These are phyloP conservation scores for Caenorhabditis sinica DNA, from an alignment of 2,888 invertebrate genomes.

Conservation along the genomic window DNA sequence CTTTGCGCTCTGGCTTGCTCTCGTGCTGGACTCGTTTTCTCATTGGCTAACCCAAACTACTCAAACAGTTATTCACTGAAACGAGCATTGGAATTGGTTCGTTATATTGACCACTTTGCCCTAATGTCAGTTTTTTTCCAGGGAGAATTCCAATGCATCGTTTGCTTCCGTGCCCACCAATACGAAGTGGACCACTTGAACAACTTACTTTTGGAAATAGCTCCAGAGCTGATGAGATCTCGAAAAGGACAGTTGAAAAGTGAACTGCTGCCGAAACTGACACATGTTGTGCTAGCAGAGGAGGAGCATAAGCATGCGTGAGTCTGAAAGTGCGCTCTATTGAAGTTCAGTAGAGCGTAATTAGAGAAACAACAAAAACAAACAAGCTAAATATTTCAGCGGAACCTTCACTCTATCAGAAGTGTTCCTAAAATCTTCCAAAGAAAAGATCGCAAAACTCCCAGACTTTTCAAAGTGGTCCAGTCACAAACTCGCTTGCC, in stretches of 20 bases:
- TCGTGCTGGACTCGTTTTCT: conserved; percentile 84
- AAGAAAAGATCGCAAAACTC: conserved; percentile 76
- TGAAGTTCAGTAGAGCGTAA: background rate
- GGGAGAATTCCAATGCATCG: conserved; percentile 84
- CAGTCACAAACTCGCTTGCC: conserved; percentile 78
- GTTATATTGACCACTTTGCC: background rate
- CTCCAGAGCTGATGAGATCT: conserved; percentile 77
- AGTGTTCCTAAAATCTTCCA: conserved; percentile 76
- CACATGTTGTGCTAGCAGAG: conserved; percentile 84
- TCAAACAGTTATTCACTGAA: conserved; percentile 69
- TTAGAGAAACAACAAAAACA: too few relatives aligned
- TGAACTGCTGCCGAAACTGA: conserved; percentile 84
- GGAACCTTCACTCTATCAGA: conserved; percentile 81
- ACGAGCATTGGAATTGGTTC: conserved; percentile 70
- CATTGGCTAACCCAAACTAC: conserved; percentile 80
- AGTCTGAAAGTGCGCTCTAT: conserved; percentile 23
- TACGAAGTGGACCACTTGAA: conserved; percentile 72
- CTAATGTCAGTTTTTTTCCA: conserved; percentile 67
- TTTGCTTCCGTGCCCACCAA: conserved; percentile 82
- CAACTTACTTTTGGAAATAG: conserved; percentile 73
- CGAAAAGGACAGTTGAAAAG: conserved; percentile 77
- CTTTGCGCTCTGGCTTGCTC: conserved; percentile 78
- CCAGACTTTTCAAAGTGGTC: conserved; percentile 79
- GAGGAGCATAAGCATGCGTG: conserved; percentile 83
- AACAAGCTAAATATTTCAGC: too few relatives aligned